Evolutionary conservation across 2,797 vertebrate genomes (phyloP), one percentile per base, ranked within the genome.

Genomic region (Labeo calbasu): DNA sequence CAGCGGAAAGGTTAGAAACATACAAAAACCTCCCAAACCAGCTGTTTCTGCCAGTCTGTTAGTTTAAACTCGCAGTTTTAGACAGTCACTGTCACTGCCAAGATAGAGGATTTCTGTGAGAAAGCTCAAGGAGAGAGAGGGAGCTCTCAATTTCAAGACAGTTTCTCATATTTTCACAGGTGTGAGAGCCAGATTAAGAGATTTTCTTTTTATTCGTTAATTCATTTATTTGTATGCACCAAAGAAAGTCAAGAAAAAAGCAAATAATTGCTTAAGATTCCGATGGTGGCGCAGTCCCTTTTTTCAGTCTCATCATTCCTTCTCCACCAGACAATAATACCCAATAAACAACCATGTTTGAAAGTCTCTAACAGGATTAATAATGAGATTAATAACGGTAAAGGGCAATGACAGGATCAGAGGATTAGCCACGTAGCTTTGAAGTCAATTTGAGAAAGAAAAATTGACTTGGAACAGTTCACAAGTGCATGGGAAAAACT

Each of bases 341-440:
- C 61, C 91, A 92, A 93, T 90, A 93, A 94, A 93, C 91, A 92
- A 87, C 88, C 59, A 87, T 70, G 90, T 91, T 88, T 92, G 91
- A 93, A 94, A 93, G 91, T 89, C 36, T 90, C 90, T 95, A 94
- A 95, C 92, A 76, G 92, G 93, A 95, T 95, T 94, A 94, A 92
- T 94, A 93, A 93, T 87, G 71, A 92, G 93, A 94, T 95, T 95
- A 95, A 94, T 95, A 94, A 94, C 85, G 63, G 89, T 91, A 91
- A 90, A 90, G 91, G 90, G 81, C 79, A 83, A 88, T 81, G 61
- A 69, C 83, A 65, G 84, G 73, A 88, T 91, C 90, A 92, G 91
- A 91, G 93, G 92, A 95, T 95, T 94, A 94, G 89, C 90, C 66
- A 59, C 91, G 91, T 91, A 89, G 90, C 94, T 95, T 94, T 95